Evolutionary conservation across 2,797 vertebrate species (phyloP), one percentile per base, ranked within the genome.

Genomic region (Synanceia verrucosa): DNA sequence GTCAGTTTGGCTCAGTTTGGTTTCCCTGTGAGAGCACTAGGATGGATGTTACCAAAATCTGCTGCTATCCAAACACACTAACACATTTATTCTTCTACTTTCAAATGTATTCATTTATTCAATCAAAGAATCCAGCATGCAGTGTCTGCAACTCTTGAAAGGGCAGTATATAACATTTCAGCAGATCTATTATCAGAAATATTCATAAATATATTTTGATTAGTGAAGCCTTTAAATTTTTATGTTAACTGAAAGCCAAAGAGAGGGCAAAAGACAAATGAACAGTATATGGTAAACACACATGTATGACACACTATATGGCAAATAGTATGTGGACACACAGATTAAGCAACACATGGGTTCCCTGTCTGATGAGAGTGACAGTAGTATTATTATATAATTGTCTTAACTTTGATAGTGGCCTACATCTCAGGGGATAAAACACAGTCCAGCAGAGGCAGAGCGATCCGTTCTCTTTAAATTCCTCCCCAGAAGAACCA

Each of bases 391-490:
- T n/a, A n/a, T 60, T 57, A 47, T 46, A 1, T 44, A 59, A 64
- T 19, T 39, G 3, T 41, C 41, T 65, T 62, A 18, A 69, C 66
- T 72, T 70, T 67, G 58, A 70, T 59, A 19, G 19, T 52, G n/a
- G n/a, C n/a, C n/a, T n/a, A 11, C 41, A 13, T 50, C 10, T 52
- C n/a, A 26, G 34, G 51, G 44, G 29, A 70, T 50, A 29, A 67
- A 60, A 70, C 28, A 56, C 59, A 52, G 56, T 59, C 57, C 28
- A 53, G 51, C 23, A 33, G 47, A 83, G 57, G 26, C 6, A 3
- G 43, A 59, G 12, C n/a, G 18, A n/a, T n/a, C 23, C 44, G 68
- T 46, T 84, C 52, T 75, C 57, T 82, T 70, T 76, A 63, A 82
- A 62, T 70, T 52, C 51, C 65, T 60, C 29, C 31, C 14, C 12